These are phyloP conservation scores for Siniperca knerii DNA, from an alignment of 2,113 vertebrate genomes.

Conservation along the genomic window DNA sequence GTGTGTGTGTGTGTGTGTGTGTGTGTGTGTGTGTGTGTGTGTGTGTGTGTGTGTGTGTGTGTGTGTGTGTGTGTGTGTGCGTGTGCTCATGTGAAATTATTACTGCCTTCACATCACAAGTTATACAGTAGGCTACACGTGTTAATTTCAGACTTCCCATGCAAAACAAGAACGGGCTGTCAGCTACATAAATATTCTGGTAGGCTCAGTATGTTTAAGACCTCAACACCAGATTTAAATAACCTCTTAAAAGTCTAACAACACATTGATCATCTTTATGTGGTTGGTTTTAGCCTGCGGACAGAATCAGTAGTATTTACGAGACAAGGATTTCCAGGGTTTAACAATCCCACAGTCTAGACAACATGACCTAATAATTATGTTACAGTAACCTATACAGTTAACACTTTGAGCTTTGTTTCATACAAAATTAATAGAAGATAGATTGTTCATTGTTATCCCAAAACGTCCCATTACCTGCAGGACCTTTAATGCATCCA, in stretches of 20 bases:
- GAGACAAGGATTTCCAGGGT: neutral
- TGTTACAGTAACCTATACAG: neutral
- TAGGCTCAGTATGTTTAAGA: too few relatives aligned
- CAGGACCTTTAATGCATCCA: neutral
- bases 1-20: neutral
- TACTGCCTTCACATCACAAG: conserved; percentile 21
- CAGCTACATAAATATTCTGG: neutral
- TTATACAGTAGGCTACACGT: neutral
- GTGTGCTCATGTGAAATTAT: conserved; percentile 34
- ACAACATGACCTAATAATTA: neutral
- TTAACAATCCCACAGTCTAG: neutral
- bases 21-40: neutral
- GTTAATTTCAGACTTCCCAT: neutral
- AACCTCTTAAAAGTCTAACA: neutral
- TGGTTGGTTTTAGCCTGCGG: neutral
- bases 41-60: neutral
- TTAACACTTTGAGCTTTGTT: neutral
- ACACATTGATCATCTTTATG: neutral
- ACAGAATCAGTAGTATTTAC: neutral
- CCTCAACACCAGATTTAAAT: too few relatives aligned
- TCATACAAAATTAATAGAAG: neutral
- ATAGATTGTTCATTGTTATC: neutral
- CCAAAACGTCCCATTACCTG: neutral
- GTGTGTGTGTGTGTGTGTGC: neutral
- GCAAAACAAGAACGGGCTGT: neutral